Base-by-base conservation (phyloP, 1,140 invertebrate genomes). In the Drosophila ercepeae region DNA sequence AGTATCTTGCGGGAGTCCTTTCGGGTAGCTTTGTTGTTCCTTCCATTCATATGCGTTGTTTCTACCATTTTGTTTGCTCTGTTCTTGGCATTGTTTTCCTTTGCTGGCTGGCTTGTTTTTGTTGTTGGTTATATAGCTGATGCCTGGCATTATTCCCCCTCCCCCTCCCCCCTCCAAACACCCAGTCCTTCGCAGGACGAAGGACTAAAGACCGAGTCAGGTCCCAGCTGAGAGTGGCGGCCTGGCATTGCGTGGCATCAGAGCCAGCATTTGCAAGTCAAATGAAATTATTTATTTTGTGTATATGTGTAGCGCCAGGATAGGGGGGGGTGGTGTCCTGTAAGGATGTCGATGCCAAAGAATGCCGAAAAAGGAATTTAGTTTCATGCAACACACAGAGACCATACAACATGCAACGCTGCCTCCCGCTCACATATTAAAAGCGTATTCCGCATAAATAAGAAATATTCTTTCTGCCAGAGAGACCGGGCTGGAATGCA, bases 211-310 rank as follows among this genome's bases (percentile, higher is more conserved):
- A 25, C 21, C n/a, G n/a, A n/a, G n/a, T 27, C 3, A 45, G 11
- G 63, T 25, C 54, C 68, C 58, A 71, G 48, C 52, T 77, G 74
- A 32, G 48, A 39, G 59, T 39, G 45, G 63, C 60, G 45, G 63
- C 60, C 27, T 67, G 46, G 23, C 63, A 53, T 53, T 67, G 63
- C 60, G 48, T 78, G 50, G 65, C 69, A 83, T 46, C 49, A 75
- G 60, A 75, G 60, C 59, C 71, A 64, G 42, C 81, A 83, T 83
- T 83, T 83, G 79, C 79, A 84, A 83, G 79, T 83, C 79, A 83
- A 83, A 83, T 83, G 79, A 86, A 83, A 83, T 86, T 86, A 84
- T 86, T 79, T 75, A 81, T 79, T 65, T 79, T 75, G 65, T 57
- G 63, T 51, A 32, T 48, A 45, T 1, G 13, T 18, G 4, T 8